These are phyloP conservation scores for Ylistrum balloti DNA, from an alignment of 1,140 invertebrate genomes.

Conservation along the genomic window DNA sequence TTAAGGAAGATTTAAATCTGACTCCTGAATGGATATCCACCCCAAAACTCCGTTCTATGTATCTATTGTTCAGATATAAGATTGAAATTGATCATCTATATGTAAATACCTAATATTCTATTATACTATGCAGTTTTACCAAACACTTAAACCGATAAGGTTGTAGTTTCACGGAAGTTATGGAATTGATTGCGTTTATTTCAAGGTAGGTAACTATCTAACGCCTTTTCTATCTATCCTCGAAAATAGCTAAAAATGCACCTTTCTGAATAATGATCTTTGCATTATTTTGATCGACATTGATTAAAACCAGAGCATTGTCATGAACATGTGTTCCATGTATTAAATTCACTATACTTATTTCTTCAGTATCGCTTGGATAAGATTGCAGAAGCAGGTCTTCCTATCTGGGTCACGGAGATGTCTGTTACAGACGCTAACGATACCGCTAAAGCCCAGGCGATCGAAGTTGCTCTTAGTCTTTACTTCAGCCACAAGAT, in stretches of 20 bases:
- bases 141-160: background rate
- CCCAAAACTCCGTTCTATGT: background rate
- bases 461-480: slow-evolving; percentile 62
- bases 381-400: slow-evolving; percentile 68
- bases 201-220: no score
- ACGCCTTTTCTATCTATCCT: no score
- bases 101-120: background rate
- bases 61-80: background rate
- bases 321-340: no score
- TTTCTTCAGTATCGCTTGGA: slow-evolving; percentile 62
- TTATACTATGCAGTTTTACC: background rate
- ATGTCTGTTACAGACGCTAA: slow-evolving; percentile 59
- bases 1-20: background rate
- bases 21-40: background rate
- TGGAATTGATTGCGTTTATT: no score
- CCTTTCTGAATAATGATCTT: no score
- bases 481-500: slow-evolving; percentile 73
- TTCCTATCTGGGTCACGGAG: slow-evolving; percentile 75
- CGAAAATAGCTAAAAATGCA: no score
- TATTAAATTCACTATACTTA: no score
- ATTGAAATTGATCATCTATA: background rate
- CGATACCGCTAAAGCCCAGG: slow-evolving; percentile 52
- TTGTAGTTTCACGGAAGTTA: background rate
- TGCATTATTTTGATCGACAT: no score
- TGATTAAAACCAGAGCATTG: background rate